phyloP scores from a whole-genome alignment of 1,140 invertebrate species.

The Tyrophagus putrescentiae region DNA sequence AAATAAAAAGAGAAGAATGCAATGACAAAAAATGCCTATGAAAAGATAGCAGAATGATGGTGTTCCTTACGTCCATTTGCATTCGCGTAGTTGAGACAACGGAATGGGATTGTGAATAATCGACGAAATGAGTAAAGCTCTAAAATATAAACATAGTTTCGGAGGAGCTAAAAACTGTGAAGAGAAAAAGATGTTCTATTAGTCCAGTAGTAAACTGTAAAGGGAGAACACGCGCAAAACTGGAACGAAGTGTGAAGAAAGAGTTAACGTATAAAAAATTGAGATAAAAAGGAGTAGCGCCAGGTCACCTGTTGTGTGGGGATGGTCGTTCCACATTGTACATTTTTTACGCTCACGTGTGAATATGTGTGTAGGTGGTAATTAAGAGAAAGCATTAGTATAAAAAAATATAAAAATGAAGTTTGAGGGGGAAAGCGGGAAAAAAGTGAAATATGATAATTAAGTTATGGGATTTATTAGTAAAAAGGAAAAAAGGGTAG shows the following conservation, averaged over 20 bases:
- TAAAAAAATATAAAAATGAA: background rate
- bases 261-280: slow-evolving; percentile 99
- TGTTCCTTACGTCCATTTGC: too few relatives aligned
- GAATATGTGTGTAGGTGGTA: slow-evolving; percentile 38
- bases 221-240: too few relatives aligned
- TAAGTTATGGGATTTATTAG: too few relatives aligned
- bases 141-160: slow-evolving; percentile 99
- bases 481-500: background rate
- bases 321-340: slow-evolving; percentile 94
- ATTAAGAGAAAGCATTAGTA: background rate
- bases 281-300: slow-evolving; percentile 99
- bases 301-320: slow-evolving; percentile 99
- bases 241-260: too few relatives aligned
- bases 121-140: slow-evolving; percentile 99
- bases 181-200: too few relatives aligned
- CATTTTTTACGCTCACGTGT: slow-evolving; percentile 94
- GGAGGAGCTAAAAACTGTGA: slow-evolving; percentile 99
- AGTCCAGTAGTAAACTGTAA: too few relatives aligned
- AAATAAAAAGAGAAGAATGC: too few relatives aligned
- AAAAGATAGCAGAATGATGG: too few relatives aligned
- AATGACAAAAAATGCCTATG: too few relatives aligned
- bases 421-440: background rate
- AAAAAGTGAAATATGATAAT: background rate
- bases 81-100: slow-evolving; percentile 99
- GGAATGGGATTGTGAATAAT: slow-evolving; percentile 99